Evolutionary conservation across 2,113 vertebrate genomes (phyloP).

Genomic region (Gymnarchus niloticus): DNA sequence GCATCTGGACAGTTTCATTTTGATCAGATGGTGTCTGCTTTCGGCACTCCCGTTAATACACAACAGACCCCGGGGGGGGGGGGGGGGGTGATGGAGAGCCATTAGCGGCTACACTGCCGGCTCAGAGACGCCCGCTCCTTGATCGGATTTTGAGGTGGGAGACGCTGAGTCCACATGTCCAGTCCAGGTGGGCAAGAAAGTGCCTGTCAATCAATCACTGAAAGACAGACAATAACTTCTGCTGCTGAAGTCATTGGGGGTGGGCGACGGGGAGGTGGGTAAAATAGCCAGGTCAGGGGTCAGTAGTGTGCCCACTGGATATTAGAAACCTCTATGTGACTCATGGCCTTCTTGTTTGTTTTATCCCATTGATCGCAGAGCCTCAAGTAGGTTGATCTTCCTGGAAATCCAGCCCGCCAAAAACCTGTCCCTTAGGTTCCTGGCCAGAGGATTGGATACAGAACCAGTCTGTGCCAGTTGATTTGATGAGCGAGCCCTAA

Average conservation of each 20-base stretch:
- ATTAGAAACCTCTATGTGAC: background rate
- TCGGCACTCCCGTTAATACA: background rate
- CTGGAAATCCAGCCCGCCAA: background rate
- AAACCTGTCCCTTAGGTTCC: background rate
- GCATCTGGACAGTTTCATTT: background rate
- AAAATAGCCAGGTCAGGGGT: background rate
- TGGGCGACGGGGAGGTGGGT: background rate
- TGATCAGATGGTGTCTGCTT: slow-evolving; percentile 11
- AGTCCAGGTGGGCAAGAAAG: background rate
- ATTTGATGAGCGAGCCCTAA: background rate
- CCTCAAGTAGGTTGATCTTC: background rate
- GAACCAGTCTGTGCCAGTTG: background rate
- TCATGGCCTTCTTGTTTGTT: background rate
- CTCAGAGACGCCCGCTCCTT: background rate
- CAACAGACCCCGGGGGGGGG: background rate
- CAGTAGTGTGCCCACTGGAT: background rate
- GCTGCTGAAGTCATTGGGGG: background rate
- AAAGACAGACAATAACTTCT: background rate
- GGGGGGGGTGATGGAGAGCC: background rate
- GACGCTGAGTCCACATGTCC: background rate
- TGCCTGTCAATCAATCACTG: background rate
- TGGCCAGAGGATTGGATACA: background rate
- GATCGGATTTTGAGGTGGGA: background rate
- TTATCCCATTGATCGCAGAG: background rate
- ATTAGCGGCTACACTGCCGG: background rate